Percentiles rank a stretch among this genome's conserved stretches.
phyloP scores from a whole-genome alignment of 1,140 invertebrate species.

The Leptinotarsa lineolata region DNA sequence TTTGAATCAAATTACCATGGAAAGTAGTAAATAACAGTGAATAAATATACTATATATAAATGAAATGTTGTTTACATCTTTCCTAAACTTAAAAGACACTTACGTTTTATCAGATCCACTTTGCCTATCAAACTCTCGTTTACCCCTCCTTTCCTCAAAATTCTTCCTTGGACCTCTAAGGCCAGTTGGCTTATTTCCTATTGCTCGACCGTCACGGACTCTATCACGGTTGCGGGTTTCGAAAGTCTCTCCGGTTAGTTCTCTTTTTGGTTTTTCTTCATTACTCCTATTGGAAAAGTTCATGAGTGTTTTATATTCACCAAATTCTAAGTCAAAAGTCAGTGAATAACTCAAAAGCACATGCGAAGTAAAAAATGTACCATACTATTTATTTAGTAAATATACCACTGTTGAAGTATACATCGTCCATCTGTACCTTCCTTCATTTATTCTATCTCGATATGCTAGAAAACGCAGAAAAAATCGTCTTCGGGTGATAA shows the following conservation, averaged over 20 bases:
- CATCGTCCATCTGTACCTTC: too few species aligned
- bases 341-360: neutral
- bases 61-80: too few species aligned
- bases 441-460: too few species aligned
- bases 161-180: conserved; percentile 57
- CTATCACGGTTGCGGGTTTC: conserved; percentile 48
- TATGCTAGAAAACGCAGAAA: too few species aligned
- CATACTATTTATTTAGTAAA: neutral
- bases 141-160: conserved; percentile 74
- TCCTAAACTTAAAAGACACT: conserved; percentile 44
- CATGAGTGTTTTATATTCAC: neutral
- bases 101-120: conserved; percentile 93
- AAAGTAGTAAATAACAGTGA: too few species aligned
- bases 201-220: conserved; percentile 56
- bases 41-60: too few species aligned
- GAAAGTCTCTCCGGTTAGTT: conserved; percentile 39
- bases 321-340: neutral
- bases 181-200: conserved; percentile 56
- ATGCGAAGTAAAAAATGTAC: conserved; percentile 16
- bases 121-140: conserved; percentile 92
- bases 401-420: too few species aligned
- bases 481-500: too few species aligned
- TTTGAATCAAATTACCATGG: too few species aligned
- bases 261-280: conserved; percentile 43
- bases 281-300: conserved; percentile 35